These are phyloP conservation scores for Eucidaris tribuloides DNA, from an alignment of 35 echinoderm and acorn worm species.

Conservation along the genomic window DNA sequence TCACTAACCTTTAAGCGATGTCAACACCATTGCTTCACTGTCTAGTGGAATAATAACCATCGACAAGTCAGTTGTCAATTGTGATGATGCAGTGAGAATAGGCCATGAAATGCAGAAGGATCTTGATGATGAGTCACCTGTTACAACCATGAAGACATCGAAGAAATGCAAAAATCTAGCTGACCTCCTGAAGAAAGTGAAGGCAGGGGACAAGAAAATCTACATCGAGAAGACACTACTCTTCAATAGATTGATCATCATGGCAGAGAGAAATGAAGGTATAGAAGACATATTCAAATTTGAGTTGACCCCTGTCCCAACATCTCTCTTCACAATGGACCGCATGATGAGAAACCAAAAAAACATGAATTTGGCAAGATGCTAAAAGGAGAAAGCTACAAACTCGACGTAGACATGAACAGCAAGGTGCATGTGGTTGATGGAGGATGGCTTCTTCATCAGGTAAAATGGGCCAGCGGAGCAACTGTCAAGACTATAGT, in stretches of 20 bases:
- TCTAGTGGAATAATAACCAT: slow-evolving; percentile 24
- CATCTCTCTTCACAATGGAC: slow-evolving; percentile 40
- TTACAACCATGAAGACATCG: background rate
- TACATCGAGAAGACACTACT: slow-evolving; percentile 41
- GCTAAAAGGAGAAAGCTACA: slow-evolving; percentile 1
- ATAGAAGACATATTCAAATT: slow-evolving; percentile 19
- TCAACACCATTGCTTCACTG: background rate
- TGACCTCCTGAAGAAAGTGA: slow-evolving; percentile 31
- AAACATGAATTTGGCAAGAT: slow-evolving; percentile 42
- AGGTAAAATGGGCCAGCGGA: too few species aligned
- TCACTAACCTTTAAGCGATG: background rate
- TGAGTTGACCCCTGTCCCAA: slow-evolving; percentile 40
- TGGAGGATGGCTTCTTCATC: too few species aligned
- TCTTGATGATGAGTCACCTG: slow-evolving; percentile 1
- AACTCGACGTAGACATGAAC: background rate
- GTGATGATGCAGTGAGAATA: slow-evolving; percentile 21
- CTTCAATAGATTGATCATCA: slow-evolving; percentile 22
- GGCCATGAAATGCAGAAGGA: slow-evolving; percentile 19
- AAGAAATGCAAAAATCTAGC: slow-evolving; percentile 3
- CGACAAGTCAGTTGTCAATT: slow-evolving; percentile 10
- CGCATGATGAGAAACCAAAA: slow-evolving; percentile 32
- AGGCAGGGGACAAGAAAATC: slow-evolving; percentile 24
- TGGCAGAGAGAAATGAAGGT: slow-evolving; percentile 30
- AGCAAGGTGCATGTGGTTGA: background rate
- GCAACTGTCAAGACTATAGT: too few species aligned